phyloP scores from a whole-genome alignment of 2,888 invertebrate species.

The Microchrysa polita region DNA sequence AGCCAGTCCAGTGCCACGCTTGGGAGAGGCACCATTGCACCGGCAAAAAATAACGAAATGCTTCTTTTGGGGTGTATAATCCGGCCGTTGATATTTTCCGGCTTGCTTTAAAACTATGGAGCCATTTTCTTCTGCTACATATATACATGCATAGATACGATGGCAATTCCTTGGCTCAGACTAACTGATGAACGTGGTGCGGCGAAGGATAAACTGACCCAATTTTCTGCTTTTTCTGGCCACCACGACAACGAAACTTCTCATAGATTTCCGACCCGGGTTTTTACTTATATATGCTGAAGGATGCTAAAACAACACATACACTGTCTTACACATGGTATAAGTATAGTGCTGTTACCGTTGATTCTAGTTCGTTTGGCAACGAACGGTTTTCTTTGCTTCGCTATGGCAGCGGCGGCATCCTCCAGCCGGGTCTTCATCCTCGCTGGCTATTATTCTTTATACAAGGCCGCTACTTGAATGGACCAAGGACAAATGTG shows the following conservation, averaged over 20 bases:
- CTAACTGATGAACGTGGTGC: slow-evolving; percentile 15
- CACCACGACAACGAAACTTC: not conserved
- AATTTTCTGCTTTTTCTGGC: slow-evolving; percentile 14
- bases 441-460: slow-evolving; percentile 2
- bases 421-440: not conserved
- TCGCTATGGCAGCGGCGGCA: not conserved
- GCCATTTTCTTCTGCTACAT: slow-evolving; percentile 13
- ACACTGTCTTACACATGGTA: no score
- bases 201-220: slow-evolving; percentile 35
- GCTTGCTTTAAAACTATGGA: slow-evolving; percentile 18
- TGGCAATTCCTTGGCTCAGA: not conserved
- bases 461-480: not conserved
- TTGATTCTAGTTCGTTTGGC: slow-evolving; percentile 1
- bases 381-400: slow-evolving; percentile 26
- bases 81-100: slow-evolving; percentile 6
- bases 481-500: not conserved
- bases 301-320: slow-evolving; percentile 3
- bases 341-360: not conserved
- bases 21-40: no score
- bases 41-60: slow-evolving; percentile 4
- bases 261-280: not conserved
- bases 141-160: not conserved
- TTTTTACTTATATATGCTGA: slow-evolving; percentile 33
- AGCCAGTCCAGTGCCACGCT: slow-evolving; percentile 19
- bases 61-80: slow-evolving; percentile 14